Evolutionary conservation across 2,113 vertebrate genomes (phyloP), one percentile per base, ranked within the genome.

Genomic region (Corynorhinus townsendii): DNA sequence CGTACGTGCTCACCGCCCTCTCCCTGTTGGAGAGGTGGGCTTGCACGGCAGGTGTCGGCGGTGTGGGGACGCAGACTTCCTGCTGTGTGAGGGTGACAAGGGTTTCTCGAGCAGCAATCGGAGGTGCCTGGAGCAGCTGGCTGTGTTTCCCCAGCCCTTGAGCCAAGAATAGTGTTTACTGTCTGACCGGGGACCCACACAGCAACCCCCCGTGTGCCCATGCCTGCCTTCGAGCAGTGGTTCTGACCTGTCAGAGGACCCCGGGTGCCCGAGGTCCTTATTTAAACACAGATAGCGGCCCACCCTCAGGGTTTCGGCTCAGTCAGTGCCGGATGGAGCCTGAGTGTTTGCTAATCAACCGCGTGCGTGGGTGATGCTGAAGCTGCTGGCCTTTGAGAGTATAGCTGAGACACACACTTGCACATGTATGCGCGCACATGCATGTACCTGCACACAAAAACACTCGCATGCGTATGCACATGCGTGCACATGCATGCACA

Each of bases 401-500:
- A 16, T 9, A 1, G n/a, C 47, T 26, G n/a, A 10, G 35, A 66
- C 2, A 7, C 52, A 9, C 4, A 7, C 33, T 7, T 26, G 7
- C 83, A 6, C 49, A 47, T 11, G 2, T 8, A 28, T 26, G 10
- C 35, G 6, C 11, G 7, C 91, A 4, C 49, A 28, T 40, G 38
- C 72, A 76, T 22, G 17, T 49, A 12, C 17, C 17, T 0, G 1
- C 12, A 71, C 68, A 73, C 20, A 5, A 54, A 54, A 54, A 19
- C 52, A 54, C 49, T 52, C 38, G 22, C 40, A 43, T 24, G 15
- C 6, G 3, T 7, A 7, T 14, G 43, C 24, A 22, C 20, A 56
- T 56, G 54, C 0, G 20, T 7, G 3, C 14, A 30, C 4, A 7
- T 24, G 45, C 4, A 17, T 15, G 2, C 45, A 14, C 24, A 22